Evolutionary conservation across 2,113 vertebrate genomes (phyloP), one percentile per base, ranked within the genome.

Genomic region (Hypocryptadius cinnamomeus): DNA sequence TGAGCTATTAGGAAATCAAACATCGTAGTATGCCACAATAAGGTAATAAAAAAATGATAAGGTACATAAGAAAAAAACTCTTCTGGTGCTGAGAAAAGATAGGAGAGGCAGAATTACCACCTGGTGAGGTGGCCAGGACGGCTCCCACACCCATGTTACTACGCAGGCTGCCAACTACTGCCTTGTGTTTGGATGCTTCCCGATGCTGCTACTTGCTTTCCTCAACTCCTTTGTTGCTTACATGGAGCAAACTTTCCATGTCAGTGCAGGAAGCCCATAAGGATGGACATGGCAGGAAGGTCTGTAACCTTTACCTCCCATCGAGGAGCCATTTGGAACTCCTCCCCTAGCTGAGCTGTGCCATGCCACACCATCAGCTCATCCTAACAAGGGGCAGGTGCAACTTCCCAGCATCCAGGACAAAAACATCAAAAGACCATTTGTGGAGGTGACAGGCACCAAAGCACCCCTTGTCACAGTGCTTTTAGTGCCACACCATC

Each of bases 281-380:
- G 31, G 37, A 80, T 0, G 35, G 10, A 27, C 15, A 30, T 1
- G 19, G 39, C 9, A 7, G 39, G 27, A 57, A 21, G 27, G 35
- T 35, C 61, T 68, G 27, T 65, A 40, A 76, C 23, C 60, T 56
- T 6, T 15, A 44, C 8, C 1, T 5, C 42, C 8, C 63, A 25
- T 4, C 0, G 0, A 74, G 60, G 5, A 44, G 14, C 5, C 12
- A 5, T 23, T 30, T 66, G 15, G 8, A 31, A 48, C 0, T 3
- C 31, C 25, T 65, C 5, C 19, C 17, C 21, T 2, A 3, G 40
- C 60, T 50, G 50, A 4, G 2, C 57, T 4, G 35, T 2, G 2
- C 66, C 6, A 3, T 8, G 42, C 25, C 77, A 60, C 4, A 6
- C 35, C 57, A 72, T 10, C 3, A 5, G 16, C 22, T 54, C 31